phyloP scores from a whole-genome alignment of 2,113 vertebrate species.

The Ictalurus punctatus region DNA sequence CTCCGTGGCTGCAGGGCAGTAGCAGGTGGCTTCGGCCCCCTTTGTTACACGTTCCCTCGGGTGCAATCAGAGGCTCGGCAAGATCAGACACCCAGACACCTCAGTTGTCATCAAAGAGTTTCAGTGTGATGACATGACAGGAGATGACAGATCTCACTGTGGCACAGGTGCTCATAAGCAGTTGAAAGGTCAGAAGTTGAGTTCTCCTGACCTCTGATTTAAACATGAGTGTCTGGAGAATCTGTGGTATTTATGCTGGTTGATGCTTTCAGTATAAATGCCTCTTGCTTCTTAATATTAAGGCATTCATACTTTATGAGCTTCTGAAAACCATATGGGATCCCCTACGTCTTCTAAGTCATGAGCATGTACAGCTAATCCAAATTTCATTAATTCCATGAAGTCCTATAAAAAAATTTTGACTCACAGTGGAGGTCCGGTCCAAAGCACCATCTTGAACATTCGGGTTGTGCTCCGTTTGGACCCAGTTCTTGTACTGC shows the following conservation, averaged over 20 bases:
- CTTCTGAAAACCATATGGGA: not conserved
- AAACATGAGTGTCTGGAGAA: conserved; percentile 21
- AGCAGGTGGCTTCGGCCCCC: conserved; percentile 47
- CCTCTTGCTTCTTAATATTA: not conserved
- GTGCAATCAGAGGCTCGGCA: conserved; percentile 46
- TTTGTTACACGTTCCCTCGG: conserved; percentile 39
- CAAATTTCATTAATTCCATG: conserved; percentile 6
- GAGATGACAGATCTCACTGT: conserved; percentile 48
- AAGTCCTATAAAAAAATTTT: not conserved
- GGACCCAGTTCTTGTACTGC: conserved; percentile 1
- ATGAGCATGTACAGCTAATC: conserved; percentile 11
- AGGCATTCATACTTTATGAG: not conserved
- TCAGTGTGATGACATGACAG: conserved; percentile 51
- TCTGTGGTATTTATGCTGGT: not conserved
- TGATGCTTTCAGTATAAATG: not conserved
- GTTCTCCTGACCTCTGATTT: conserved; percentile 49
- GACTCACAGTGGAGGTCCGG: not conserved
- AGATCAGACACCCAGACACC: conserved; percentile 48
- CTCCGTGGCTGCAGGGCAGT: conserved; percentile 33
- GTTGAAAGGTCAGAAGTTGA: conserved; percentile 40
- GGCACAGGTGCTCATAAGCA: conserved; percentile 52
- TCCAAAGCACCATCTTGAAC: not conserved
- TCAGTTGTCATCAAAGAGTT: conserved; percentile 42
- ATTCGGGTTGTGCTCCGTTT: not conserved
- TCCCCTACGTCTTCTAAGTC: not conserved